These are phyloP conservation scores for Amblyraja radiata DNA, from an alignment of 2,797 vertebrate species.

Conservation along the genomic window DNA sequence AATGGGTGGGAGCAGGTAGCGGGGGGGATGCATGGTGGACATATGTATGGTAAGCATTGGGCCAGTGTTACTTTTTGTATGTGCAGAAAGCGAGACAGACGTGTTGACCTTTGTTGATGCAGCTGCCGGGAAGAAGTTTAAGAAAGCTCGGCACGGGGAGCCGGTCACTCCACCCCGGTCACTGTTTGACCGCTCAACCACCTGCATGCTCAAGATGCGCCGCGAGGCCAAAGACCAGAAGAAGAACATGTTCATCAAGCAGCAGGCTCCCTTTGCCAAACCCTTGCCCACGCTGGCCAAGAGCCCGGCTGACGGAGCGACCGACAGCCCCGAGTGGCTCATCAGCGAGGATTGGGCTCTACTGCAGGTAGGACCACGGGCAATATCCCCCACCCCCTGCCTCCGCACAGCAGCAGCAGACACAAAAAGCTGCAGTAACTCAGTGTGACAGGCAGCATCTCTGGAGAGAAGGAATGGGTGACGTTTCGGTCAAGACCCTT, in stretches of 20 bases:
- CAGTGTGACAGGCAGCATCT: no score
- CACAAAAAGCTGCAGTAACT: no score
- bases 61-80: neutral
- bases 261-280: slow-evolving; percentile 83
- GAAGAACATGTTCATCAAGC: slow-evolving; percentile 84
- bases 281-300: slow-evolving; percentile 81
- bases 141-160: slow-evolving; percentile 86
- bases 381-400: neutral
- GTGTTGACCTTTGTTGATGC: slow-evolving; percentile 3
- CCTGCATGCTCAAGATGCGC: slow-evolving; percentile 75
- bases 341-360: slow-evolving; percentile 93
- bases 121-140: slow-evolving; percentile 76
- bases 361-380: slow-evolving; percentile 66
- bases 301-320: slow-evolving; percentile 73
- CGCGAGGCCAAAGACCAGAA: slow-evolving; percentile 86
- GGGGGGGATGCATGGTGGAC: neutral
- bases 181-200: slow-evolving; percentile 80
- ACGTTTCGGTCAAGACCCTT: no score
- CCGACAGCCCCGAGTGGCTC: slow-evolving; percentile 89
- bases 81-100: neutral
- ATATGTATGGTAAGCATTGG: neutral
- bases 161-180: slow-evolving; percentile 84
- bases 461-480: no score
- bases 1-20: neutral
- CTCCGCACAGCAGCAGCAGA: no score